Conservation (phyloP, 1,140 invertebrate genomes). For the Chrysopa pallens region DNA sequence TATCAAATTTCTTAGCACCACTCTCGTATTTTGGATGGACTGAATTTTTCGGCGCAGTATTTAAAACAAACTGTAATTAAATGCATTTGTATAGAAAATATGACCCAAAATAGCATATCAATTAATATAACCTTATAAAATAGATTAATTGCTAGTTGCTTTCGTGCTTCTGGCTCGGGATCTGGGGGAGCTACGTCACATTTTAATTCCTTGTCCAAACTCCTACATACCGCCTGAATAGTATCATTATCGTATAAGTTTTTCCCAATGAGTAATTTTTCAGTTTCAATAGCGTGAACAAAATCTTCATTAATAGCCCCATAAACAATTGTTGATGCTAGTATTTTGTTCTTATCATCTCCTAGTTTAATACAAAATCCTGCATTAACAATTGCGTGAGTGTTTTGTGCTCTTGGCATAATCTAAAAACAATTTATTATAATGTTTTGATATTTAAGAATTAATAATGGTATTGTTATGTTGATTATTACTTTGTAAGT, state of each 20-base stretch:
- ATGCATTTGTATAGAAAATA: no score
- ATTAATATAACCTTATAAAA: slow-evolving; percentile 48
- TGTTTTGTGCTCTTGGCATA: slow-evolving; percentile 63
- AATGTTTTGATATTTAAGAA: no score
- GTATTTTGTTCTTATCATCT: slow-evolving; percentile 6
- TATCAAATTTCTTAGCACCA: slow-evolving; percentile 29
- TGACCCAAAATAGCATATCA: no score
- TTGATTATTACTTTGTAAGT: slow-evolving; percentile 26
- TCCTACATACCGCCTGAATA: slow-evolving; percentile 34
- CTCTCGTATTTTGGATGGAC: slow-evolving; percentile 22
- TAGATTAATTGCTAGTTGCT: slow-evolving; percentile 41
- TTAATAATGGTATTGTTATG: no score
- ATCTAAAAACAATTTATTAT: slow-evolving; percentile 29
- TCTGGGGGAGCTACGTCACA: slow-evolving; percentile 44
- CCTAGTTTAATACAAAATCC: slow-evolving; percentile 50
- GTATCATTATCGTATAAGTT: slow-evolving; percentile 26
- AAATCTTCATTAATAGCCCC: slow-evolving; percentile 54
- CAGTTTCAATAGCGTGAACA: slow-evolving; percentile 47
- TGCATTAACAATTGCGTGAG: slow-evolving; percentile 67
- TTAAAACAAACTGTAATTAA: slow-evolving; percentile 25
- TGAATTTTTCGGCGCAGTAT: slow-evolving; percentile 21
- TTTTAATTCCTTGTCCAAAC: slow-evolving; percentile 37
- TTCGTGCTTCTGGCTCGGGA: slow-evolving; percentile 41
- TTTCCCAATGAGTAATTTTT: slow-evolving; percentile 40
- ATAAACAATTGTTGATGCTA: slow-evolving; percentile 25